phyloP scores from a whole-genome alignment of 37 sponge, comb jelly and placozoan species.

The Eunapius fragilis region DNA sequence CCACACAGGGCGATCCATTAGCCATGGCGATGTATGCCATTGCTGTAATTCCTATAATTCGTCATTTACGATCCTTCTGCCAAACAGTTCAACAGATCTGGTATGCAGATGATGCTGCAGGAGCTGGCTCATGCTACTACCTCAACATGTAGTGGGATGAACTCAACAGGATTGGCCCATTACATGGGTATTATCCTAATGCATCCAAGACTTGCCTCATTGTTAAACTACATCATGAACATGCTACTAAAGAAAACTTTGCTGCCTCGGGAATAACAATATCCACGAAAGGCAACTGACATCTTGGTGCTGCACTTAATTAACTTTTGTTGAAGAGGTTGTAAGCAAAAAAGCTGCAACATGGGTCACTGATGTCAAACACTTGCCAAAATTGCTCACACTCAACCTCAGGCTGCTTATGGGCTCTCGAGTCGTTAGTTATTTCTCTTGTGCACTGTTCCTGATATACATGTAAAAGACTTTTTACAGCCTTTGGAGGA shows the following conservation, averaged over 20 bases:
- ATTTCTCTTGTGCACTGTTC: too few relatives aligned
- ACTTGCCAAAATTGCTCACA: too few relatives aligned
- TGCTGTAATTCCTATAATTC: slow-evolving; percentile 32
- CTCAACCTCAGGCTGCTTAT: too few relatives aligned
- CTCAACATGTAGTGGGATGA: slow-evolving; percentile 38
- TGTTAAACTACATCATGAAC: slow-evolving; percentile 46
- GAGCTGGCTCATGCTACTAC: slow-evolving; percentile 12
- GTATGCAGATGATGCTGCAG: slow-evolving; percentile 80
- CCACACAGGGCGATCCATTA: too few relatives aligned
- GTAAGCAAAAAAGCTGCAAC: slow-evolving; percentile 34
- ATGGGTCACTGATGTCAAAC: too few relatives aligned
- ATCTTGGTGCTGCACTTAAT: slow-evolving; percentile 59
- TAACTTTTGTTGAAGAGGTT: slow-evolving; percentile 32
- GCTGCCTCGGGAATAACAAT: slow-evolving; percentile 42
- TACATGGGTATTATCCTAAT: slow-evolving; percentile 60
- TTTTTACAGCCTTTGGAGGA: too few relatives aligned
- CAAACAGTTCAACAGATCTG: slow-evolving; percentile 36
- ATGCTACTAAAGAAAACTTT: slow-evolving; percentile 26
- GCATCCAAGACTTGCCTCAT: slow-evolving; percentile 53
- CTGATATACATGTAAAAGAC: too few relatives aligned
- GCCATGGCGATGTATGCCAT: slow-evolving; percentile 69
- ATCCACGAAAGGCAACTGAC: slow-evolving; percentile 49
- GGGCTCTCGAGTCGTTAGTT: too few relatives aligned
- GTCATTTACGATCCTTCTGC: background rate
- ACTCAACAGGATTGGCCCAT: slow-evolving; percentile 16